Evolutionary conservation across 1,140 invertebrate genomes (phyloP).

Genomic region (Mesaphorura yosii): DNA sequence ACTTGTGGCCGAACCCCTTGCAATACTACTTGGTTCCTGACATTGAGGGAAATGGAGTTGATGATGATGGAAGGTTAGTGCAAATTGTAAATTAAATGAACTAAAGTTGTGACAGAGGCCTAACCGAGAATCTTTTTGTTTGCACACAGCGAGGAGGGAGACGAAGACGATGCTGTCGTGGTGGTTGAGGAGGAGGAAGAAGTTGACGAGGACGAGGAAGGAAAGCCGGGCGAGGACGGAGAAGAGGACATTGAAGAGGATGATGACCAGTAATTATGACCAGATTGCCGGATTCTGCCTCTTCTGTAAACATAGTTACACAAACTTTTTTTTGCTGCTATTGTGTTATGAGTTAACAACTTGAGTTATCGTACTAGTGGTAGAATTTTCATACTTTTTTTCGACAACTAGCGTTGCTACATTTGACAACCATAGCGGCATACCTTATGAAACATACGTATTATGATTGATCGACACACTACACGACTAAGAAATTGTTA

Average conservation of each 20-base stretch:
- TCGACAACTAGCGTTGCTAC: too few species aligned
- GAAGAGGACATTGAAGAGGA: constrained; percentile 13
- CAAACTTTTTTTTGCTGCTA: too few species aligned
- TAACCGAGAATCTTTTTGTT: constrained; percentile 5
- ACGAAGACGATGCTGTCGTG: constrained; percentile 38
- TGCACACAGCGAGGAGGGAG: constrained; percentile 36
- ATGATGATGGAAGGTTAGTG: constrained; percentile 39
- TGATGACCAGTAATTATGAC: neutral
- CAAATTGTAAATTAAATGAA: neutral
- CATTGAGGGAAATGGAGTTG: constrained; percentile 54
- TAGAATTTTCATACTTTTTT: too few species aligned
- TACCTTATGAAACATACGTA: too few species aligned
- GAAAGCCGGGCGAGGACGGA: constrained; percentile 4
- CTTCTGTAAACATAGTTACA: too few species aligned
- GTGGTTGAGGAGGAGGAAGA: constrained; percentile 38
- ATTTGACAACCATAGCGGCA: too few species aligned
- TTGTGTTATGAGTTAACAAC: too few species aligned
- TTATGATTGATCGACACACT: too few species aligned
- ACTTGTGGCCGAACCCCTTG: constrained; percentile 82
- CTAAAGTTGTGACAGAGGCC: neutral
- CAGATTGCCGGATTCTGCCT: too few species aligned
- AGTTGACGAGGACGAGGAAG: constrained; percentile 34
- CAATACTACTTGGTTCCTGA: constrained; percentile 65
- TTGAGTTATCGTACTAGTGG: neutral
- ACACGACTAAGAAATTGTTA: too few species aligned